These are phyloP conservation scores for Ranitomeya imitator DNA, from an alignment of 2,113 vertebrate genomes.

Conservation along the genomic window DNA sequence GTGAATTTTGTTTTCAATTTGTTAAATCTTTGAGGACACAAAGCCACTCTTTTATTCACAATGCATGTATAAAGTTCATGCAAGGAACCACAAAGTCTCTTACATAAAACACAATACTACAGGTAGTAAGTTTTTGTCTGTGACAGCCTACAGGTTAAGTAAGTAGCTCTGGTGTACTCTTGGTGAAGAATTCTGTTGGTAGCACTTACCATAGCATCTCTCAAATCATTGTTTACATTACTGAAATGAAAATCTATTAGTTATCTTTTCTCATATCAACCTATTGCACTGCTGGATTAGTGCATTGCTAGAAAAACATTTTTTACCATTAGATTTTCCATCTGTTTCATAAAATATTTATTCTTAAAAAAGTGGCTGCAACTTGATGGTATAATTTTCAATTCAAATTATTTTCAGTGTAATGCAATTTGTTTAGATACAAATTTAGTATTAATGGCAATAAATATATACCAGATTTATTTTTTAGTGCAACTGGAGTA, in stretches of 20 bases:
- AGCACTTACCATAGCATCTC: not conserved
- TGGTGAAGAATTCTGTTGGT: not conserved
- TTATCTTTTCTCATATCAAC: not conserved
- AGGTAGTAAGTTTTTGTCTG: not conserved
- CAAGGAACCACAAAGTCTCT: not conserved
- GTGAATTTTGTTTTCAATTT: not conserved
- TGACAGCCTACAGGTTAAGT: slow-evolving; percentile 8
- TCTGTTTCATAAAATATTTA: not conserved
- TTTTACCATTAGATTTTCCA: not conserved
- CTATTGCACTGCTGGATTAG: not conserved
- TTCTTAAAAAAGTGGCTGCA: not conserved
- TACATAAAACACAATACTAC: not conserved
- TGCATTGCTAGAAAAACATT: not conserved
- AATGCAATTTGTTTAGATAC: too few relatives aligned
- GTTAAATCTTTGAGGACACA: not conserved
- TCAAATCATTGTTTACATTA: not conserved
- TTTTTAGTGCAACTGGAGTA: too few relatives aligned
- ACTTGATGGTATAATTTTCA: not conserved
- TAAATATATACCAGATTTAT: too few relatives aligned
- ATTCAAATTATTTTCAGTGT: too few relatives aligned
- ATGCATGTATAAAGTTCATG: not conserved
- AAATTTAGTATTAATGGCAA: too few relatives aligned
- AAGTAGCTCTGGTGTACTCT: not conserved
- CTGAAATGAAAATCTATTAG: not conserved
- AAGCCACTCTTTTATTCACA: slow-evolving; percentile 24